Evolutionary conservation across 2,113 vertebrate genomes (phyloP).

Genomic region (Brachypodius melanocephalos): DNA sequence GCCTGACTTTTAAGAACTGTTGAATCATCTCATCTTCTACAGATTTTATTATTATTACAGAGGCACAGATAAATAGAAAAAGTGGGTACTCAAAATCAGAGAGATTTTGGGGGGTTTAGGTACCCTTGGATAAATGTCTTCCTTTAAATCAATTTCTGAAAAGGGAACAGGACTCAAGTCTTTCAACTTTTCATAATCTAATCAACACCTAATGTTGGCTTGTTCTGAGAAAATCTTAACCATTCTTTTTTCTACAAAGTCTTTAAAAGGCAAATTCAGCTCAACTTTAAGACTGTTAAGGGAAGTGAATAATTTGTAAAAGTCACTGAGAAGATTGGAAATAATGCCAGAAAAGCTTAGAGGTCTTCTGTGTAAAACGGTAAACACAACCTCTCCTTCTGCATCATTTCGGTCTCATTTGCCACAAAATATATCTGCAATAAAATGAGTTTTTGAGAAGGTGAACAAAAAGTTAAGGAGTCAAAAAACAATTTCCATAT

Average conservation of each 20-base stretch:
- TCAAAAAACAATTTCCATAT: background rate
- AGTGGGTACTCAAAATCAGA: background rate
- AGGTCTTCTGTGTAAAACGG: background rate
- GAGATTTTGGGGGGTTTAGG: background rate
- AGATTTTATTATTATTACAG: background rate
- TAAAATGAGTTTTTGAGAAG: background rate
- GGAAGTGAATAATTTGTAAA: background rate
- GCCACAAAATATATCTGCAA: background rate
- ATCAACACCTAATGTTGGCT: background rate
- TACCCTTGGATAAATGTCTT: background rate
- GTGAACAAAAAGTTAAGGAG: conserved; percentile 2
- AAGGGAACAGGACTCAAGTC: background rate
- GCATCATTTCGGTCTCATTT: background rate
- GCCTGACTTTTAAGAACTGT: background rate
- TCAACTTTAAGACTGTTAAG: background rate
- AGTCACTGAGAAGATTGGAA: background rate
- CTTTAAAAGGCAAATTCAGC: background rate
- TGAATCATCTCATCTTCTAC: background rate
- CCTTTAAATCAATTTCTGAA: background rate
- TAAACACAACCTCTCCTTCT: background rate
- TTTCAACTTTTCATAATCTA: background rate
- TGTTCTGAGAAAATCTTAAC: background rate
- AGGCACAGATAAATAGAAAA: background rate
- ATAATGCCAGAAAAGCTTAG: background rate
- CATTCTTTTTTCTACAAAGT: background rate